phyloP scores from a whole-genome alignment of 2,888 invertebrate species.

The Drosophila fulvimacula region DNA sequence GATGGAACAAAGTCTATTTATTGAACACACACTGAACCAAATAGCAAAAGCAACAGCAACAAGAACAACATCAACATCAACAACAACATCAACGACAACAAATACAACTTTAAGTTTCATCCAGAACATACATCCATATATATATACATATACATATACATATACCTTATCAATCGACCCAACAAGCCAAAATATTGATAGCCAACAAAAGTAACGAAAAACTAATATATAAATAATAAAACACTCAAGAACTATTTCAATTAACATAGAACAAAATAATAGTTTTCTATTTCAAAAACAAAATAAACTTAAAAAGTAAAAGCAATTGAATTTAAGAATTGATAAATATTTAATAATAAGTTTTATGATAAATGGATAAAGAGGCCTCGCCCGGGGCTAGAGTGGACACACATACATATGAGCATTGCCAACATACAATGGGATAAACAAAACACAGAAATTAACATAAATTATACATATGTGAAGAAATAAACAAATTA shows the following conservation, averaged over 20 bases:
- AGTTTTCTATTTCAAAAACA: conserved; percentile 69
- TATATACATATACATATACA: conserved; percentile 24
- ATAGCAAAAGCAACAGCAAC: too few species aligned
- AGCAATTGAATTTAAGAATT: conserved; percentile 75
- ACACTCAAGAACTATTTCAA: conserved; percentile 68
- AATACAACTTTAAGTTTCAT: conserved; percentile 65
- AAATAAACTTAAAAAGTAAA: conserved; percentile 49
- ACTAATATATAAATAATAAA: conserved; percentile 50
- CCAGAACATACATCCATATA: conserved; percentile 32
- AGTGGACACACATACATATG: conserved; percentile 59
- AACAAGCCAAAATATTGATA: conserved; percentile 74
- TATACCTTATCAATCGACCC: conserved; percentile 54
- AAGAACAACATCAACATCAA: conserved; percentile 32
- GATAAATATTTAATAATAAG: conserved; percentile 63
- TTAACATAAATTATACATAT: conserved; percentile 73
- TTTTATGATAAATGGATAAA: conserved; percentile 62
- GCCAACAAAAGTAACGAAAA: conserved; percentile 52
- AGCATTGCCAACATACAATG: conserved; percentile 43
- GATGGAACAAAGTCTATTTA: conserved; percentile 70
- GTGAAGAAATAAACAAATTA: conserved; percentile 73
- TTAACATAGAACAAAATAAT: conserved; percentile 58
- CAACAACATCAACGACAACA: conserved; percentile 23
- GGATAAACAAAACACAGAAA: conserved; percentile 44
- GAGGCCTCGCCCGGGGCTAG: conserved; percentile 32
- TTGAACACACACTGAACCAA: conserved; percentile 59